Evolutionary conservation across 2,888 invertebrate species (phyloP), one percentile per base, ranked within the genome.

Genomic region (Oligia strigilis): DNA sequence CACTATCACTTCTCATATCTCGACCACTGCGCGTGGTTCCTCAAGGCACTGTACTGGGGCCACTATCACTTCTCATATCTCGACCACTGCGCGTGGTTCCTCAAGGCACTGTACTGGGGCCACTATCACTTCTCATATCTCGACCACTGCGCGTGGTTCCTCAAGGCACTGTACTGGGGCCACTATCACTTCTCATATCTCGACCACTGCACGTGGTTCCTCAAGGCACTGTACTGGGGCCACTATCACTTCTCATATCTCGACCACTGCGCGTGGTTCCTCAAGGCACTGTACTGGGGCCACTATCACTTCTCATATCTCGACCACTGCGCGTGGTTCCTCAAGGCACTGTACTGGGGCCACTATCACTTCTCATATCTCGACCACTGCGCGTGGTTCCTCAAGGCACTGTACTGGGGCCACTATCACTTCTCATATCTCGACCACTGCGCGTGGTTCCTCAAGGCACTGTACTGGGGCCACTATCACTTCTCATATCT

Each of bases 41-140:
- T 49, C 87, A 75, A 79, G 85, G 85, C 71, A 29, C 36, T 40
- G 23, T n/a, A 70, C 72, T 71, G 66, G 80, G 80, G 80, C 76
- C 83, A 80, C 66, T 72, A 75, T 74, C 71, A 75, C 69, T 82
- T 40, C 46, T 29, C 29, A 29, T 29, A 29, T 29, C 29, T 46
- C 13, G 17, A 11, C 4, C 52, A 9, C n/a, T 4, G 9, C 64
- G 14, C 29, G 36, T 40, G 23, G 65, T 80, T 52, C 75, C 72
- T 49, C 87, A 75, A 79, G 85, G 85, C 67, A 29, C 36, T 40
- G 23, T n/a, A 70, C 72, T 71, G 66, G 80, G 80, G 80, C 76
- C 83, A 80, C 66, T 72, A 75, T 74, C 71, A 75, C 69, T 82
- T 40, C 46, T 29, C 29, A 29, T 29, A 29, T 29, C 29, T 46